A percentile compares a stretch with the other conserved stretches of the same genome.
These are phyloP conservation scores for Porites evermanni DNA, from an alignment of 92 coral and sea anemone species.

Conservation along the genomic window DNA sequence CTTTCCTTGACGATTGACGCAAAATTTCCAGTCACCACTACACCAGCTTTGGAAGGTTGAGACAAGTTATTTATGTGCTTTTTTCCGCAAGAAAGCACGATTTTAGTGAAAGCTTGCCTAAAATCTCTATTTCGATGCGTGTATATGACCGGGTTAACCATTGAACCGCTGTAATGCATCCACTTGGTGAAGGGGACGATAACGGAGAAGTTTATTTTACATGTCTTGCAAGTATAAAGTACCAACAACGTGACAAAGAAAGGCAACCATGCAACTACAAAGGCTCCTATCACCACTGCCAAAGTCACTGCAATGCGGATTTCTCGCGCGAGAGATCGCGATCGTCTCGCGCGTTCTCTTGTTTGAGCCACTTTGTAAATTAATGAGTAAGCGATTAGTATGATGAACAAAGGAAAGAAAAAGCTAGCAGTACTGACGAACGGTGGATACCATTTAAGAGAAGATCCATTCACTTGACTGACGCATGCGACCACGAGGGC, in stretches of 20 bases:
- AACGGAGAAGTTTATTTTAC: conserved; percentile 52
- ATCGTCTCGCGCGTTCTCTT: conserved; percentile 81
- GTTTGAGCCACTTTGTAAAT: conserved; percentile 86
- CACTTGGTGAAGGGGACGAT: conserved; percentile 78
- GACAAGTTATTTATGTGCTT: conserved; percentile 6
- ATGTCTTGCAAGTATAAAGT: conserved; percentile 57
- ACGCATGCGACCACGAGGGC: conserved; percentile 74
- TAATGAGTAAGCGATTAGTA: conserved; percentile 77
- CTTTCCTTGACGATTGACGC: conserved; percentile 10
- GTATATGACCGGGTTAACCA: conserved; percentile 92
- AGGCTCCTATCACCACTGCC: conserved; percentile 90
- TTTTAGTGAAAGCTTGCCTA: conserved; percentile 70
- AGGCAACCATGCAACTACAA: conserved; percentile 90
- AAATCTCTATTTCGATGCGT: conserved; percentile 88
- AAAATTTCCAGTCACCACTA: neutral
- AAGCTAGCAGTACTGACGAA: conserved; percentile 83
- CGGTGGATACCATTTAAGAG: conserved; percentile 70
- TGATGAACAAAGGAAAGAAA: conserved; percentile 80
- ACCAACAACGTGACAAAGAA: conserved; percentile 72
- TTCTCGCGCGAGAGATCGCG: conserved; percentile 83
- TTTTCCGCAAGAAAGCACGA: conserved; percentile 63
- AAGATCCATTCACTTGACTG: conserved; percentile 48
- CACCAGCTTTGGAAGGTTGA: conserved; percentile 19
- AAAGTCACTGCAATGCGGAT: conserved; percentile 93
- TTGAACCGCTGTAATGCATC: conserved; percentile 96